Base-by-base conservation (phyloP, 23 tunicate genomes). In the Halocynthia aurantium region DNA sequence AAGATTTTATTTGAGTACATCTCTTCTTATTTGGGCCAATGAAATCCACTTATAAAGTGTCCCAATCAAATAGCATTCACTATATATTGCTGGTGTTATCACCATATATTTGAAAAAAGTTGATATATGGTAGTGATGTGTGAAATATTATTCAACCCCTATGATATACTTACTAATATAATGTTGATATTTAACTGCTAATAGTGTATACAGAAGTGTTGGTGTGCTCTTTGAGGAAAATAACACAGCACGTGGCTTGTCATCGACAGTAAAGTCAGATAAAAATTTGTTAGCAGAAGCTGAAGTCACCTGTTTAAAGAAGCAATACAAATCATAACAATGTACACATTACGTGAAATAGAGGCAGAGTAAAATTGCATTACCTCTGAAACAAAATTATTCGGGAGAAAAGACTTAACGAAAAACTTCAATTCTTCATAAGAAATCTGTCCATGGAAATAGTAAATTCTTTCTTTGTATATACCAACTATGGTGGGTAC, bases 161-260 rank as follows among this genome's bases (percentile, higher is more conserved):
- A 11, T 72, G 12, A 11, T 50, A 19, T 57, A 67, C 87, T 11
- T 0, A 89, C 96, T 73, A n/a, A 83, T 78, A 76, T 84, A 89
- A 50, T 76, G 58, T n/a, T 89, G 83, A 55, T 89, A 84, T 50
- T 89, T 89, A 62, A 89, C 49, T 12, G 96, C 83, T 88, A 89
- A 80, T 22, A 89, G 74, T 7, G 76, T 73, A 68, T 89, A 89
- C 7, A 89, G 85, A 6, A 89, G 80, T 19, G 96, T 84, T n/a
- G 96, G 88, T 52, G 64, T 44, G 53, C 77, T 40, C 70, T 89
- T 84, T 17, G 70, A 66, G 8, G 96, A 77, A 80, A 89, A 89
- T 51, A 89, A 69, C 54, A 89, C 51, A 57, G 85, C 82, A 60
- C 96, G 75, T 6, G 96, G 96, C 63, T 83, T 83, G 61, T 89